Conservation (phyloP, 2,797 vertebrate genomes). For the Parotocinclus haroldoi region DNA sequence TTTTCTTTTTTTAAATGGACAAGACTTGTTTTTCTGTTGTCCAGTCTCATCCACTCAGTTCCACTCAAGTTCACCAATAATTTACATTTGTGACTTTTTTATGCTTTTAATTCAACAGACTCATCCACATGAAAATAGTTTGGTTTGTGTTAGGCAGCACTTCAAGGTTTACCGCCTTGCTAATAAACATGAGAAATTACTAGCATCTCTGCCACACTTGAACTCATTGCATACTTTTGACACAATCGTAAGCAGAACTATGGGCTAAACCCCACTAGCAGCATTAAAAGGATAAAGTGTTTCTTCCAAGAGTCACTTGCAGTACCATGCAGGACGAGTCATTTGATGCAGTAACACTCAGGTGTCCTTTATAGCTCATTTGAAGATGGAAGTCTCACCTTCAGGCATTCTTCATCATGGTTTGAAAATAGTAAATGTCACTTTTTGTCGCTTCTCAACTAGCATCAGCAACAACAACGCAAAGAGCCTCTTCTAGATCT, state of each 20-base stretch:
- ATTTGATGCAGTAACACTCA: conserved; percentile 38
- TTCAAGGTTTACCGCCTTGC: no score
- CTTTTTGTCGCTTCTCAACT: conserved; percentile 60
- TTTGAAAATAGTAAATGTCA: conserved; percentile 72
- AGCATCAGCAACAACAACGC: conserved; percentile 28
- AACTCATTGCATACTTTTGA: conserved; percentile 13
- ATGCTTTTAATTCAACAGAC: no score
- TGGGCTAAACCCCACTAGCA: conserved; percentile 8
- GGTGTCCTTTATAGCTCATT: conserved; percentile 9
- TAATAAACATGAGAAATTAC: no score
- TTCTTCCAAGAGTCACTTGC: neutral
- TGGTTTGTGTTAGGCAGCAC: no score
- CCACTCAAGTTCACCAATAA: no score
- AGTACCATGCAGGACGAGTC: neutral
- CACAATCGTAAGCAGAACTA: conserved; percentile 22
- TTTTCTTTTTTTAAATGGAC: no score
- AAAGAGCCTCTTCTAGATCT: conserved; percentile 14
- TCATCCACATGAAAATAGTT: no score
- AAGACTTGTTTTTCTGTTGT: no score
- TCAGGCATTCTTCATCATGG: conserved; percentile 59
- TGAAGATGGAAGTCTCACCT: conserved; percentile 29
- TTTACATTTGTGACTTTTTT: no score
- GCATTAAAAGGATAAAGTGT: conserved; percentile 24
- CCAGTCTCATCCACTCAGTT: no score
- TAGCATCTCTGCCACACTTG: neutral